Base-by-base conservation (phyloP, 2,797 vertebrate genomes). In the Chromis chromis region DNA sequence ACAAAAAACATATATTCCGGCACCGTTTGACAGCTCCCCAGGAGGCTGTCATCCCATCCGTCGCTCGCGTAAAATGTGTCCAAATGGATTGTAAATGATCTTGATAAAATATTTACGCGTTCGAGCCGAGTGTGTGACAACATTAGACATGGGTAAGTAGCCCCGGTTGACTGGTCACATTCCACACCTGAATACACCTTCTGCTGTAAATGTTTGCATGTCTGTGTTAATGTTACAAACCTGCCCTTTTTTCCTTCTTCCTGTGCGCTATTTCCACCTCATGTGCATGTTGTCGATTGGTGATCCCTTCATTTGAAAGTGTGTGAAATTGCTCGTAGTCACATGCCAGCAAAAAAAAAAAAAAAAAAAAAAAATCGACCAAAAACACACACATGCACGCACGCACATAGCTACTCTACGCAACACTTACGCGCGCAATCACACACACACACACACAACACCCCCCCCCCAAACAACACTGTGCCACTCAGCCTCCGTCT, bases 71-170 rank as follows among this genome's bases (percentile, higher is more conserved):
- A 91, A 89, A 88, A 89, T 85, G 92, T 88, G 86, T 88, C 92
- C 86, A 89, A 91, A 93, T 93, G 94, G 95, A 94, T 95, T 94
- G 93, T 93, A 92, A 94, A 91, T 89, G 82, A 93, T 92, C 90
- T 77, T 85, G 92, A 94, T 94, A 54, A 91, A 92, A 91, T 89
- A 90, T 91, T 92, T 87, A 88, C 87, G 79, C 86, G 78, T 82
- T 85, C 76, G 86, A 90, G 84, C 82, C 76, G 83, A 88, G 84
- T 92, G 91, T 92, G 84, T 86, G 89, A 90, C 90, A 91, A 91
- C 91, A 90, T 93, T 89, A 90, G 91, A 95, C 92, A 96, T 96
- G 95, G 94, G 94, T 96, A 92, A 95, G 94, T 92, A 88, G 86
- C 70, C 71, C 68, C 82, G 84, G 78, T 70, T 76, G 77, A 86